Evolutionary conservation across 1,140 invertebrate species (phyloP), one percentile per base, ranked within the genome.

Genomic region (Artemia franciscana): DNA sequence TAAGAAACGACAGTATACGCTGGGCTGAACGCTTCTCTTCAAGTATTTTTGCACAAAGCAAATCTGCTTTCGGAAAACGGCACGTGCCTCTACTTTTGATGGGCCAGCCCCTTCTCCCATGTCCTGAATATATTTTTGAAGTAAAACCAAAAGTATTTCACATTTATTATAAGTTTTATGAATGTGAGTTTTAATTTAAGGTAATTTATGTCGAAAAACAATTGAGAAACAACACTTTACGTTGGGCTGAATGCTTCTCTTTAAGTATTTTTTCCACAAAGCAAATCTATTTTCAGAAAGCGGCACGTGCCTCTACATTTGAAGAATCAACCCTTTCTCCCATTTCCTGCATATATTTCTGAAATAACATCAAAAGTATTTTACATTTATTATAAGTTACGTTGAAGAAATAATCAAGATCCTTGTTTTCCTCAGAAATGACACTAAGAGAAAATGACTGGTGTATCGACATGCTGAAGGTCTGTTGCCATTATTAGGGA

Each of bases 171-270:
- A 56, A 60, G 60, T 3, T 4, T 18, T 21, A 59, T 24, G 26
- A 59, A 59, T n/a, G 24, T 23, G n/a, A 23, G 3, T 59, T 24
- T 23, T 18, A 23, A n/a, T 62, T 5, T 7, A 12, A 58, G 7
- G 59, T n/a, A n/a, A n/a, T n/a, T n/a, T n/a, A n/a, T n/a, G n/a
- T n/a, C n/a, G n/a, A n/a, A n/a, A n/a, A n/a, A n/a, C n/a, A n/a
- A n/a, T n/a, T n/a, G n/a, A n/a, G 92, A 67, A 96, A 88, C 0
- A 91, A 83, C 24, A 96, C 90, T 59, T 93, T 84, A 0, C 91
- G 91, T 0, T 87, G 83, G 64, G 86, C 85, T 2, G 85, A 85
- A 2, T 90, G 81, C 70, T 94, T 94, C 69, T 93, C 86, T 0
- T 82, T 83, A 60, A 85, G 74, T 26, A 84, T 80, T 71, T 84